Evolutionary conservation across 2,797 vertebrate species (phyloP).

Genomic region (Danionella dracula): DNA sequence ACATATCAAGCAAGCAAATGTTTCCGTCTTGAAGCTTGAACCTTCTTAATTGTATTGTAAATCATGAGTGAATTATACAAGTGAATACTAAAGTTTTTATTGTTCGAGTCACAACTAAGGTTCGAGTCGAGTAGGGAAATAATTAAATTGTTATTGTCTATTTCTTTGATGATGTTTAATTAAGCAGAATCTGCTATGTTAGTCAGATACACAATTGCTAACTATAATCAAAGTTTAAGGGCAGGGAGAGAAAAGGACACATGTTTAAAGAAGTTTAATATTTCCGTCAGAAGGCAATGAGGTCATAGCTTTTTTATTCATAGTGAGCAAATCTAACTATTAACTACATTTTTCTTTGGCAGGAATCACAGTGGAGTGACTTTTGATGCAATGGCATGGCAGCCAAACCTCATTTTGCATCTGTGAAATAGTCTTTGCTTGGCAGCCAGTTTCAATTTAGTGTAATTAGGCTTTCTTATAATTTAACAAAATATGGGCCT

Average conservation of each 20-base stretch:
- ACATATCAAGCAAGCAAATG: too few relatives aligned
- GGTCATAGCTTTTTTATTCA: conserved; percentile 37
- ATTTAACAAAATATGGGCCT: conserved; percentile 27
- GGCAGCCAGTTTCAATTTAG: conserved; percentile 6
- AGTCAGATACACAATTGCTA: conserved; percentile 35
- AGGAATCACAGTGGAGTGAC: conserved; percentile 9
- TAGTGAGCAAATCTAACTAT: conserved; percentile 27
- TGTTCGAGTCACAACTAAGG: too few relatives aligned
- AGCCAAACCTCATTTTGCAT: conserved; percentile 19
- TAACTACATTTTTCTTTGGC: conserved; percentile 26
- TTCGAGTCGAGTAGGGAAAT: too few relatives aligned
- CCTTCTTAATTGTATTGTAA: too few relatives aligned
- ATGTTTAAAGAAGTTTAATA: too few relatives aligned
- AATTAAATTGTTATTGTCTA: too few relatives aligned
- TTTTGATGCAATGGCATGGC: neutral
- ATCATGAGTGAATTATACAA: too few relatives aligned
- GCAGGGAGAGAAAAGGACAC: neutral
- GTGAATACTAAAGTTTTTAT: too few relatives aligned
- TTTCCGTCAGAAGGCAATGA: conserved; percentile 31
- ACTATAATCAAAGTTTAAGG: conserved; percentile 40
- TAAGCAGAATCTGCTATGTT: conserved; percentile 47
- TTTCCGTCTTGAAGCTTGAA: too few relatives aligned
- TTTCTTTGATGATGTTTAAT: conserved; percentile 47
- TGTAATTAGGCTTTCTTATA: conserved; percentile 20
- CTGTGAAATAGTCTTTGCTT: conserved; percentile 16